Evolutionary conservation across 2,888 invertebrate species (phyloP).

Genomic region (Chrysomela aeneicollis): DNA sequence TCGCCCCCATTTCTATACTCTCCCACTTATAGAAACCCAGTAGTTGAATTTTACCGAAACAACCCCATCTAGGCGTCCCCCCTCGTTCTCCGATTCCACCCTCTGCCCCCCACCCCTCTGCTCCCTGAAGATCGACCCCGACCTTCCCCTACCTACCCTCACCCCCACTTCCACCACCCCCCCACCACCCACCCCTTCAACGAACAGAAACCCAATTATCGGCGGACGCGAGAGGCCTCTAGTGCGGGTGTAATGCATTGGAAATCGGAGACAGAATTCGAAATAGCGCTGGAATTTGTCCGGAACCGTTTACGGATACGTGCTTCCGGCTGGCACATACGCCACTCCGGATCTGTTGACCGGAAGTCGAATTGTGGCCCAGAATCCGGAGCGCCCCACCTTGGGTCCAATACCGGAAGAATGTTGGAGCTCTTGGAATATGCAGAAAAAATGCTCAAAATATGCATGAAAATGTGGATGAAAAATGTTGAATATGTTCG

Average conservation of each 20-base stretch:
- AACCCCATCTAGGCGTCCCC: too few relatives aligned
- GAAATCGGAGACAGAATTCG: conserved; percentile 30
- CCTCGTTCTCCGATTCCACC: too few relatives aligned
- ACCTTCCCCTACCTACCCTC: background rate
- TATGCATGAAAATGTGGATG: too few relatives aligned
- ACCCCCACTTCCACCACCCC: background rate
- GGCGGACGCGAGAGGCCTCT: conserved; percentile 11
- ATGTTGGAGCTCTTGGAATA: too few relatives aligned
- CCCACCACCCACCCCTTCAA: background rate
- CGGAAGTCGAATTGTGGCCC: conserved; percentile 39
- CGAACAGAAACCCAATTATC: conserved; percentile 32
- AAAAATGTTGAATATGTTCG: too few relatives aligned
- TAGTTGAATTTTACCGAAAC: too few relatives aligned
- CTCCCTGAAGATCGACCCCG: too few relatives aligned
- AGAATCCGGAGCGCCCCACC: conserved; percentile 23
- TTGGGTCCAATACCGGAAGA: too few relatives aligned
- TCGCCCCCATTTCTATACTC: too few relatives aligned
- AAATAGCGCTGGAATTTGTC: conserved; percentile 41
- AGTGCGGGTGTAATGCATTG: conserved; percentile 27
- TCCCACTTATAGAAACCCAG: too few relatives aligned
- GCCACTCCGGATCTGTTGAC: conserved; percentile 34
- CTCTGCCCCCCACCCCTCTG: too few relatives aligned
- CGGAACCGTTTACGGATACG: conserved; percentile 44
- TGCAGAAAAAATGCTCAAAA: too few relatives aligned
- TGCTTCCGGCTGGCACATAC: conserved; percentile 37